Conservation (phyloP, 1,140 invertebrate genomes). For the Bombus superbus region DNA sequence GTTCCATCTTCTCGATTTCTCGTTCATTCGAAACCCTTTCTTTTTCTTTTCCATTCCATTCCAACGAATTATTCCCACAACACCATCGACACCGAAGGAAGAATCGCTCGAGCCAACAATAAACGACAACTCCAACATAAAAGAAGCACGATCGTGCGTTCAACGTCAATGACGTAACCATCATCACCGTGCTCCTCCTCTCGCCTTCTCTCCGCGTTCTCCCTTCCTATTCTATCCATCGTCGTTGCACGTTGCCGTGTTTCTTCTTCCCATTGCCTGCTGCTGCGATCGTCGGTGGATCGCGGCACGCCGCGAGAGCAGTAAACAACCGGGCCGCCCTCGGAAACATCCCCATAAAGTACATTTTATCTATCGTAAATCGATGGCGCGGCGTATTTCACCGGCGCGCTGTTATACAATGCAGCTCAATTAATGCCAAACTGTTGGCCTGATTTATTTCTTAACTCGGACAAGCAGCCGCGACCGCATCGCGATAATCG, state of each 20-base stretch:
- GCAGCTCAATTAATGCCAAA: slow-evolving; percentile 82
- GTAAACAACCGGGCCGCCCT: slow-evolving; percentile 76
- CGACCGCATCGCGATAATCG: slow-evolving; percentile 66
- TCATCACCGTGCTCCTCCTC: slow-evolving; percentile 25
- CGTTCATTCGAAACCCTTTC: not conserved
- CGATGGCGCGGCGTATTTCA: slow-evolving; percentile 80
- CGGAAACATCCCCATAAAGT: slow-evolving; percentile 81
- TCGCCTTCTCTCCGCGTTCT: not conserved
- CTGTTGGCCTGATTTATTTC: slow-evolving; percentile 81
- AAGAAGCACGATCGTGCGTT: not conserved
- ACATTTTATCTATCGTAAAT: slow-evolving; percentile 83
- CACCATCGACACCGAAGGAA: not conserved
- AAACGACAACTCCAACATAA: not conserved
- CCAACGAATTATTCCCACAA: not conserved
- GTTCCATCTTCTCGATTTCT: not conserved
- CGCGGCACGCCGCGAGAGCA: slow-evolving; percentile 59
- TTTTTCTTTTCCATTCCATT: not conserved
- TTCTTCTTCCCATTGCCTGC: not conserved
- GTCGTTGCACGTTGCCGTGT: not conserved
- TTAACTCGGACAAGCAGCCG: slow-evolving; percentile 66
- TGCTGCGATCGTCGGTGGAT: slow-evolving; percentile 23
- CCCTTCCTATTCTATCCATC: slow-evolving; percentile 1
- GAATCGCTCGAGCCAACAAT: not conserved
- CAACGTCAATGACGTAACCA: slow-evolving; percentile 17
- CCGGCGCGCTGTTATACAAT: slow-evolving; percentile 77